phyloP scores from a whole-genome alignment of 2,113 vertebrate species.

The Osmerus mordax region DNA sequence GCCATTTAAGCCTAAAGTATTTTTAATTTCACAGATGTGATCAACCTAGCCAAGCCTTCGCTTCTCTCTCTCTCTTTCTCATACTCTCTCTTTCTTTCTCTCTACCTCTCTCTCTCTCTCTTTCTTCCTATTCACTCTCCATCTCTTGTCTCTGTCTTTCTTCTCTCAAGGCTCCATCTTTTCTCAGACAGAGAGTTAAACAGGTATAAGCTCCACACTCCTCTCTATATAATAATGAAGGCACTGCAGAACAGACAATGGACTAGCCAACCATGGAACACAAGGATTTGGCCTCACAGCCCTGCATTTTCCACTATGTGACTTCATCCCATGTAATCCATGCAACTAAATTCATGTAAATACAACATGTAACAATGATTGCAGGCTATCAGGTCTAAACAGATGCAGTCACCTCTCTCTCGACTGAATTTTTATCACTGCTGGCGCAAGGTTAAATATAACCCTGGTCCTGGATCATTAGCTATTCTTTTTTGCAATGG shows the following conservation, averaged over 20 bases:
- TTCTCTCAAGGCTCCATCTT: neutral
- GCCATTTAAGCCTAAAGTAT: slow-evolving; percentile 56
- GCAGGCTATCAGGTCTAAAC: no score
- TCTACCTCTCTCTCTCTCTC: slow-evolving; percentile 26
- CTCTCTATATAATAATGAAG: slow-evolving; percentile 16
- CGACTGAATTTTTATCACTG: no score
- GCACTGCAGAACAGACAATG: slow-evolving; percentile 10
- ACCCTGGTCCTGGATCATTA: slow-evolving; percentile 59
- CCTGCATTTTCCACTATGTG: slow-evolving; percentile 12
- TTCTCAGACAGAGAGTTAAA: slow-evolving; percentile 53
- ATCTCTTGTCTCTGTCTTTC: slow-evolving; percentile 27
- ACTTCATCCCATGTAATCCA: slow-evolving; percentile 21
- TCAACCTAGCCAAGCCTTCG: slow-evolving; percentile 55
- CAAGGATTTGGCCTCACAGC: slow-evolving; percentile 50
- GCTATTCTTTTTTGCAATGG: slow-evolving; percentile 33
- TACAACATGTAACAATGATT: no score
- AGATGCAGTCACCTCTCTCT: no score
- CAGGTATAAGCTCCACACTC: slow-evolving; percentile 50
- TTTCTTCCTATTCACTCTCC: slow-evolving; percentile 20
- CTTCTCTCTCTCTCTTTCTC: slow-evolving; percentile 17
- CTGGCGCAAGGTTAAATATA: slow-evolving; percentile 60
- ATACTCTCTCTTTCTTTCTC: slow-evolving; percentile 32
- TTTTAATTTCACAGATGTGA: slow-evolving; percentile 72
- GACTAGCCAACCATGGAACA: slow-evolving; percentile 53
- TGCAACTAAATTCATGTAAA: no score